A percentile compares a stretch with the other conserved stretches of the same genome.
Evolutionary conservation across 2,888 invertebrate species (phyloP).

Genomic region (Tholera decimalis): DNA sequence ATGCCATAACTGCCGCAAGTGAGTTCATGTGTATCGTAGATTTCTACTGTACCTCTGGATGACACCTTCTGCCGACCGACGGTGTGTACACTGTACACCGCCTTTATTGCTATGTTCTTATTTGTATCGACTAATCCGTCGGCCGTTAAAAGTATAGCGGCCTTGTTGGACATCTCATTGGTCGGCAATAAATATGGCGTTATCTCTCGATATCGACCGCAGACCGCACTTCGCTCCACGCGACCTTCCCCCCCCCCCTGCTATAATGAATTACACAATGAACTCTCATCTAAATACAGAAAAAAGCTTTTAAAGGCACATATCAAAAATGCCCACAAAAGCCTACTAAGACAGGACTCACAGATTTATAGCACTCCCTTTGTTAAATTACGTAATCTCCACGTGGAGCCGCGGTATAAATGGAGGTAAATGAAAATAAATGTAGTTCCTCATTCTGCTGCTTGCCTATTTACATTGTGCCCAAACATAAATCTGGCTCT

Average conservation of each 20-base stretch:
- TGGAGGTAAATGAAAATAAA: slow-evolving; percentile 91
- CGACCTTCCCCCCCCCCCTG: slow-evolving; percentile 87
- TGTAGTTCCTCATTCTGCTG: slow-evolving; percentile 90
- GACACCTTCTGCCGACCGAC: slow-evolving; percentile 48
- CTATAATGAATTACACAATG: slow-evolving; percentile 91
- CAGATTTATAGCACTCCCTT: slow-evolving; percentile 90
- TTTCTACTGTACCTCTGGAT: slow-evolving; percentile 42
- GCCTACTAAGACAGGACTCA: slow-evolving; percentile 91
- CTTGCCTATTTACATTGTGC: slow-evolving; percentile 89
- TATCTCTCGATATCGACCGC: slow-evolving; percentile 90
- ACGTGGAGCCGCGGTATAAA: slow-evolving; percentile 90
- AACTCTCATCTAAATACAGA: slow-evolving; percentile 92
- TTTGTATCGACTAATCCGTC: slow-evolving; percentile 86
- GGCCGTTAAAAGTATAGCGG: slow-evolving; percentile 85
- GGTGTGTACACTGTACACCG: slow-evolving; percentile 45
- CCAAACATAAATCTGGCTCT: slow-evolving; percentile 85
- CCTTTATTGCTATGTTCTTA: slow-evolving; percentile 73
- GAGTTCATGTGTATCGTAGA: slow-evolving; percentile 4
- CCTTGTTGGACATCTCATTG: slow-evolving; percentile 87
- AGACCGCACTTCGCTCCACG: slow-evolving; percentile 81
- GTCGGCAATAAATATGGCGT: slow-evolving; percentile 87
- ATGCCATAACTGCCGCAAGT: background rate
- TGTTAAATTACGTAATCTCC: slow-evolving; percentile 91
- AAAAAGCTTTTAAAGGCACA: slow-evolving; percentile 92
- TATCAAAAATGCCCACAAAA: slow-evolving; percentile 91